Evolutionary conservation across 1,140 invertebrate species (phyloP).

Genomic region (roundworm (Caenorhabditis elegans)): WBcel235 BX284604.4:549501-550000

Average conservation of each 20-base stretch:
- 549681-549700: conserved; percentile 30
- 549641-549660: conserved; percentile 25
- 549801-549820: neutral
- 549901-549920: too few species aligned
- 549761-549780: conserved; percentile 27
- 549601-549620: conserved; percentile 25
- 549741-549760: neutral
- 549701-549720: conserved; percentile 6
- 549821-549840: neutral
- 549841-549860: conserved; percentile 22
- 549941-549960: too few species aligned
- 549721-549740: neutral
- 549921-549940: too few species aligned
- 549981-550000: too few species aligned
- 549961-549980: too few species aligned
- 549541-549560: conserved; percentile 12
- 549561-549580: conserved; percentile 27
- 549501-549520: too few species aligned
- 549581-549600: conserved; percentile 11
- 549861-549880: neutral
- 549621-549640: conserved; percentile 26
- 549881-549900: too few species aligned
- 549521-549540: neutral
- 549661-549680: conserved; percentile 28
- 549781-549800: conserved; percentile 15